These are phyloP conservation scores for Colinus virginianus DNA, from an alignment of 2,113 vertebrate species.

Conservation along the genomic window DNA sequence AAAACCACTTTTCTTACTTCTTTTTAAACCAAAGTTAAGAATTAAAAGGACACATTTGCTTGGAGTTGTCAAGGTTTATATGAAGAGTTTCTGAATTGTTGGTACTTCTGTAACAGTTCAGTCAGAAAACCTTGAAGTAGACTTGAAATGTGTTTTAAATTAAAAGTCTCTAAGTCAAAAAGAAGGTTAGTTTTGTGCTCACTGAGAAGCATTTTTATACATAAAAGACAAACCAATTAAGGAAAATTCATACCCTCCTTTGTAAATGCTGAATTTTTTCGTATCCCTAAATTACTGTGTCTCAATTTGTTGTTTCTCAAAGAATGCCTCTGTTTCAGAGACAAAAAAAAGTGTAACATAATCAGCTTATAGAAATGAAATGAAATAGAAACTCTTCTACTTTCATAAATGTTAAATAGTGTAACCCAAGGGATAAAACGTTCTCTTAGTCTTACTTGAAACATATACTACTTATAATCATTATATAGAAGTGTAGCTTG, in stretches of 20 bases:
- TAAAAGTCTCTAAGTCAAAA: conserved; percentile 10
- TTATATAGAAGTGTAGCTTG: neutral
- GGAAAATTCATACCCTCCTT: neutral
- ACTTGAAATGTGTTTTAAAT: neutral
- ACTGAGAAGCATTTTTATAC: neutral
- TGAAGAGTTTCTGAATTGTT: neutral
- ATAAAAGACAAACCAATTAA: conserved; percentile 28
- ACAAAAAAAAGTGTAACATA: neutral
- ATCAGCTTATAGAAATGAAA: neutral
- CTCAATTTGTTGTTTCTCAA: neutral
- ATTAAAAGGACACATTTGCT: neutral
- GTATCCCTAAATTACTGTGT: neutral
- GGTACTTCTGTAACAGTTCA: neutral
- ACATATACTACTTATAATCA: neutral
- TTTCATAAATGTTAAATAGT: neutral
- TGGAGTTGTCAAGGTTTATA: neutral
- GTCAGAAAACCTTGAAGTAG: conserved; percentile 29
- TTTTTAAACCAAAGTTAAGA: neutral
- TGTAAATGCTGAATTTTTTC: conserved; percentile 26
- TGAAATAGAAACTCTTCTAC: neutral
- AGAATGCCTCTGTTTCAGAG: neutral
- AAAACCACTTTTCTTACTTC: neutral
- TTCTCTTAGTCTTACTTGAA: neutral
- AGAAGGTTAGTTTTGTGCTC: neutral
- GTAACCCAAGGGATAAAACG: neutral